Conservation (phyloP, 2,888 invertebrate genomes). For the Clivina fossor region DNA sequence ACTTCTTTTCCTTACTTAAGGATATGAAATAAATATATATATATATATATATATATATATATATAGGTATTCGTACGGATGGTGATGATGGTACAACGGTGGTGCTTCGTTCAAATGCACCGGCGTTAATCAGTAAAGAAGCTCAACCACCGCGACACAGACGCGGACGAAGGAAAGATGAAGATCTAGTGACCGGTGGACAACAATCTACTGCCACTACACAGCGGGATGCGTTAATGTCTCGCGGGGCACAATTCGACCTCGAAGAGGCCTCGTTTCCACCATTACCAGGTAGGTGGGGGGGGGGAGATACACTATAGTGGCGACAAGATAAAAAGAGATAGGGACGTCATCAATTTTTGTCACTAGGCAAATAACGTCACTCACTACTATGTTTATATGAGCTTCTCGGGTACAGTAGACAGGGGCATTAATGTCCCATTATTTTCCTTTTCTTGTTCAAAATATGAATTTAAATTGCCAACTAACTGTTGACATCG, state of each 20-base stretch:
- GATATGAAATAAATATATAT: not conserved
- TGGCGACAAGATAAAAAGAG: too few species aligned
- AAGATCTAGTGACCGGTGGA: slow-evolving; percentile 42
- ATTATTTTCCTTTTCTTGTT: too few species aligned
- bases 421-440: too few species aligned
- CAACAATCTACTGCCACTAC: slow-evolving; percentile 45
- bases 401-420: too few species aligned
- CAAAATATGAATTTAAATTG: too few species aligned
- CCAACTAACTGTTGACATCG: too few species aligned
- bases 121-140: slow-evolving; percentile 48
- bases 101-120: slow-evolving; percentile 13
- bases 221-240: slow-evolving; percentile 43
- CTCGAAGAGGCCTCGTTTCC: slow-evolving; percentile 79
- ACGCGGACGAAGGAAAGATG: slow-evolving; percentile 53
- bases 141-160: slow-evolving; percentile 52
- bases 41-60: too few species aligned
- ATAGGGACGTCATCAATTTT: too few species aligned
- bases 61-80: slow-evolving; percentile 6
- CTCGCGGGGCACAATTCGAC: slow-evolving; percentile 69
- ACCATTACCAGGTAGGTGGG: slow-evolving; percentile 71
- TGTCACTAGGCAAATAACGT: too few species aligned
- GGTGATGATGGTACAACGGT: slow-evolving; percentile 14
- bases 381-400: too few species aligned
- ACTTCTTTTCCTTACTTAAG: not conserved
- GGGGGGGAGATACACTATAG: too few species aligned